Evolutionary conservation across 2,888 invertebrate genomes (phyloP).

Genomic region (Gibbula magus): DNA sequence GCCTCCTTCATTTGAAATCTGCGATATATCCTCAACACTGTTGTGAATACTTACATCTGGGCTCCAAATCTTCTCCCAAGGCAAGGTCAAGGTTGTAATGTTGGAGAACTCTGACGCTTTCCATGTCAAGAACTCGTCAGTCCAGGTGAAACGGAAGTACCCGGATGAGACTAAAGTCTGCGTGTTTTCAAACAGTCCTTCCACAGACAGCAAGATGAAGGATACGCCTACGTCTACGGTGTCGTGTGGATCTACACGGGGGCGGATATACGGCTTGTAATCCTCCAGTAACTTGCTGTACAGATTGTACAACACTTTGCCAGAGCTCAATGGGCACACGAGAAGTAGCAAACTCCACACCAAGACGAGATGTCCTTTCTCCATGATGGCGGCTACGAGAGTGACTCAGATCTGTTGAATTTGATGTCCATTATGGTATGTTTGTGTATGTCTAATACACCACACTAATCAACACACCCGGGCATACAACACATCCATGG

Average conservation of each 20-base stretch:
- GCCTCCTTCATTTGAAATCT: not conserved
- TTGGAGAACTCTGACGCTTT: not conserved
- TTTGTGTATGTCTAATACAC: no score
- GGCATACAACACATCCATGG: no score
- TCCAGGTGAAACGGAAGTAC: not conserved
- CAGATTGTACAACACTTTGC: not conserved
- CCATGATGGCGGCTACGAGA: no score
- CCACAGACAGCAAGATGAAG: not conserved
- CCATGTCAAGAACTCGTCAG: constrained; percentile 9
- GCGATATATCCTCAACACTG: not conserved
- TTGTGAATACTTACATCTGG: not conserved
- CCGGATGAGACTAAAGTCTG: not conserved
- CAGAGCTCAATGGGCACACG: no score
- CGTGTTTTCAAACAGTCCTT: not conserved
- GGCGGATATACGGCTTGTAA: constrained; percentile 17
- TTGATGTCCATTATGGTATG: no score
- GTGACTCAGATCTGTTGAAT: no score
- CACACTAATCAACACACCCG: no score
- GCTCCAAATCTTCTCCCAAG: not conserved
- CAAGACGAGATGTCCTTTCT: no score
- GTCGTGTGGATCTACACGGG: not conserved
- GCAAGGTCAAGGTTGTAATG: not conserved
- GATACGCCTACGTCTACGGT: not conserved
- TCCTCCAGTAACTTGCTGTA: not conserved
- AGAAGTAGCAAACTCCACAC: no score